A percentile compares a stretch with the other conserved stretches of the same genome.
phyloP scores from a whole-genome alignment of 2,888 invertebrate species.

The Drosophila imparisetae region DNA sequence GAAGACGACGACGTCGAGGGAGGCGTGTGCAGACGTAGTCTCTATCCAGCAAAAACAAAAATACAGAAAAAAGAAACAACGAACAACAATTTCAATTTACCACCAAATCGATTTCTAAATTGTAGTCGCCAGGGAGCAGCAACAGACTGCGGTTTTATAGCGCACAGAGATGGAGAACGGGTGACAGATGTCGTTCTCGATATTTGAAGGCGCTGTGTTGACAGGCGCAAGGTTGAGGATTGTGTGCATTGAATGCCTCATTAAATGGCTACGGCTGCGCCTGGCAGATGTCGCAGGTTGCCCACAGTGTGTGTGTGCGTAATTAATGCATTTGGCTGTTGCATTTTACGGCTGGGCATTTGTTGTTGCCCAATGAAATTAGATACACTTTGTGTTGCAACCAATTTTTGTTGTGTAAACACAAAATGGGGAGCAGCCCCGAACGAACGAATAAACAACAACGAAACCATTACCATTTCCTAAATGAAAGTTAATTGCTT shows the following conservation, averaged over 20 bases:
- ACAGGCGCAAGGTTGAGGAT: constrained; percentile 70
- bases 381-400: constrained; percentile 70
- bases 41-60: constrained; percentile 14
- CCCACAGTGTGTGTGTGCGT: constrained; percentile 46
- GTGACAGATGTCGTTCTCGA: constrained; percentile 71
- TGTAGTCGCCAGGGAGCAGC: constrained; percentile 53
- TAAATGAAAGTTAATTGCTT: constrained; percentile 72
- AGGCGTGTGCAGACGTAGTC: constrained; percentile 62
- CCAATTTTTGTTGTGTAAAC: constrained; percentile 70
- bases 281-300: constrained; percentile 61
- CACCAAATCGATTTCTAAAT: constrained; percentile 75
- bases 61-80: constrained; percentile 44
- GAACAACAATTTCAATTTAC: constrained; percentile 75
- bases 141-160: constrained; percentile 69
- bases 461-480: constrained; percentile 52
- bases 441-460: constrained; percentile 23
- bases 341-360: constrained; percentile 65
- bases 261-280: constrained; percentile 66
- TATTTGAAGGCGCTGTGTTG: constrained; percentile 53
- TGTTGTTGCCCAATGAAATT: constrained; percentile 66
- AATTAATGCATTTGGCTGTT: constrained; percentile 77
- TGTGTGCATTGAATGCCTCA: constrained; percentile 77
- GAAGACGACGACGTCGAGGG: constrained; percentile 31
- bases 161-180: constrained; percentile 49
- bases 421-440: constrained; percentile 51